Conservation (phyloP, 2,888 invertebrate species). For the Aelia acuminata region DNA sequence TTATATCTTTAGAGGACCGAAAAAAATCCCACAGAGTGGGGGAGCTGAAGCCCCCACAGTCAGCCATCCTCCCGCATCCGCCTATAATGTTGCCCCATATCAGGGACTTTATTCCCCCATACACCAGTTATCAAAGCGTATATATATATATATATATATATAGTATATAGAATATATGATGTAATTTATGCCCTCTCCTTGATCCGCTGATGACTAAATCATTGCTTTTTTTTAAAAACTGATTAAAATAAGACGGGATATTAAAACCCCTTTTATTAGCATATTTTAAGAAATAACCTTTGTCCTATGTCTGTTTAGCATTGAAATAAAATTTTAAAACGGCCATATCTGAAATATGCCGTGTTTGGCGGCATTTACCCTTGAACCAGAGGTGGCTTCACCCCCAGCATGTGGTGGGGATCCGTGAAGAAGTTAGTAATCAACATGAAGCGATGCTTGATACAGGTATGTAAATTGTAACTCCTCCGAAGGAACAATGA, state of each 20-base stretch:
- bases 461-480: constrained; percentile 6
- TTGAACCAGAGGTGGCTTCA: background rate
- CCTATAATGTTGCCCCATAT: too few relatives aligned
- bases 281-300: background rate
- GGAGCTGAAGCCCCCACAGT: too few relatives aligned
- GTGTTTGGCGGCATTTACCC: background rate
- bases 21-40: too few relatives aligned
- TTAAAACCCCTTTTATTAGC: background rate
- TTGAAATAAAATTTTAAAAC: background rate
- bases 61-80: too few relatives aligned
- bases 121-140: too few relatives aligned
- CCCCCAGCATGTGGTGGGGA: constrained; percentile 13
- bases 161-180: too few relatives aligned
- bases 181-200: too few relatives aligned
- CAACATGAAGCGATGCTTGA: background rate
- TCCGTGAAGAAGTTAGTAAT: background rate
- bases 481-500: background rate
- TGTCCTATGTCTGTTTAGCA: background rate
- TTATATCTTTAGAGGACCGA: too few relatives aligned
- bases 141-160: too few relatives aligned
- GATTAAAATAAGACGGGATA: background rate
- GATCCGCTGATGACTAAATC: too few relatives aligned
- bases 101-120: too few relatives aligned
- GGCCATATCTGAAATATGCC: background rate
- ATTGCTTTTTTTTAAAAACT: background rate